Base-by-base conservation (phyloP, 2,797 vertebrate genomes). In the Darevskia mixta region DNA sequence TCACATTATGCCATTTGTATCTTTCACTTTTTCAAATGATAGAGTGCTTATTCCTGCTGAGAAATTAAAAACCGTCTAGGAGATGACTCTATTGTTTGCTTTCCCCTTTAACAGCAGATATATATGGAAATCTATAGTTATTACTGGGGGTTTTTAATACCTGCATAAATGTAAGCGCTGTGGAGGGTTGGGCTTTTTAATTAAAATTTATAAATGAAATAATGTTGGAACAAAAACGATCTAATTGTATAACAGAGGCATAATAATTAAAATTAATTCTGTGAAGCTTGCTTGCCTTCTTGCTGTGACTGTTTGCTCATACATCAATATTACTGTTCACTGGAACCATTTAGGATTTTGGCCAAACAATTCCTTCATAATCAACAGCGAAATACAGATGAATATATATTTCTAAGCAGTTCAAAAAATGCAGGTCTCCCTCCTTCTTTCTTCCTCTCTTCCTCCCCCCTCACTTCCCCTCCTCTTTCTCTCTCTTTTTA, bases 361-460 rank as follows among this genome's bases (percentile, higher is more conserved):
- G 82, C 80, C 88, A 91, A 94, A 79, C 83, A 86, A 17, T 90
- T 87, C 32, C 77, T 86, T 89, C 85, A 64, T 81, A 88, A 23
- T 8, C 86, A 79, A 69, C 29, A 76, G 0, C 87, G 85, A 88
- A 90, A 88, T 55, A 73, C 38, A 9, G 5, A 90, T 84, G 89
- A 89, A 76, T 91, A 73, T 80, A 76, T 90, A 88, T 55, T 80
- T 45, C 67, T 73, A 35, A 64, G 43, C 41, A 43, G 41, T 73
- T 88, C 27, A 29, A 55, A 80, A 85, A 80, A 35, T 64, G 58
- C 25, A 67, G 25, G 38, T 41, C 29, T 82, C 25, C 29, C 41
- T 45, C 55, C 32, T 67, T 41, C n/a, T 3, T 8, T 23, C 61
- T 64, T 23, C 7, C 20, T 64, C 61, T 64, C 61, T 64, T 1